Conservation (phyloP, 1,140 invertebrate genomes). For the Yoshiicerus persimilis region DNA sequence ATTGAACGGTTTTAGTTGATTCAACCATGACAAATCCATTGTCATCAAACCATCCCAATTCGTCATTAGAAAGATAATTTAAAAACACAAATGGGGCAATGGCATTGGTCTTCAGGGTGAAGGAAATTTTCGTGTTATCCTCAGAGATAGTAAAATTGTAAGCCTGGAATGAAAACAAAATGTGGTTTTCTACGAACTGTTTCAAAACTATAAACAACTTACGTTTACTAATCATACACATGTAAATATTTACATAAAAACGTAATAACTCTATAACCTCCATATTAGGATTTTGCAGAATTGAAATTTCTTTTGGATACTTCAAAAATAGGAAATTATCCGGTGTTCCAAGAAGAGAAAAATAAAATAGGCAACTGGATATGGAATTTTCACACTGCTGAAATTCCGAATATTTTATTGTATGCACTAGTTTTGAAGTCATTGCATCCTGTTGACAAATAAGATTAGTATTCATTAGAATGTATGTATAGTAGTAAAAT, state of each 20-base stretch:
- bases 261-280: background rate
- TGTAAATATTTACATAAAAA: background rate
- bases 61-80: constrained; percentile 14
- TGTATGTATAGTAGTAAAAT: no score
- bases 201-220: no score
- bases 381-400: constrained; percentile 16
- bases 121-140: background rate
- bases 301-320: constrained; percentile 31
- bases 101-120: constrained; percentile 54
- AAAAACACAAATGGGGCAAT: constrained; percentile 68
- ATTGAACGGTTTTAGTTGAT: constrained; percentile 49
- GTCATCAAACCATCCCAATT: constrained; percentile 62
- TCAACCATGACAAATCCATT: constrained; percentile 64
- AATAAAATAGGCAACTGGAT: constrained; percentile 22
- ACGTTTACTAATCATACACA: background rate
- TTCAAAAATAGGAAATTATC: constrained; percentile 45
- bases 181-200: no score
- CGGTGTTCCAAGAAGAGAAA: constrained; percentile 26
- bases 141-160: background rate
- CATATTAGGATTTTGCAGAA: constrained; percentile 29
- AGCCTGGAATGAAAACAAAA: background rate
- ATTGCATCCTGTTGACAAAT: background rate
- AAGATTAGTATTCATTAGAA: background rate
- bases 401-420: background rate
- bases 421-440: constrained; percentile 23